A percentile compares a stretch with the other conserved stretches of the same genome.
phyloP scores from a whole-genome alignment of 2,113 vertebrate genomes.

The Varanus komodoensis region DNA sequence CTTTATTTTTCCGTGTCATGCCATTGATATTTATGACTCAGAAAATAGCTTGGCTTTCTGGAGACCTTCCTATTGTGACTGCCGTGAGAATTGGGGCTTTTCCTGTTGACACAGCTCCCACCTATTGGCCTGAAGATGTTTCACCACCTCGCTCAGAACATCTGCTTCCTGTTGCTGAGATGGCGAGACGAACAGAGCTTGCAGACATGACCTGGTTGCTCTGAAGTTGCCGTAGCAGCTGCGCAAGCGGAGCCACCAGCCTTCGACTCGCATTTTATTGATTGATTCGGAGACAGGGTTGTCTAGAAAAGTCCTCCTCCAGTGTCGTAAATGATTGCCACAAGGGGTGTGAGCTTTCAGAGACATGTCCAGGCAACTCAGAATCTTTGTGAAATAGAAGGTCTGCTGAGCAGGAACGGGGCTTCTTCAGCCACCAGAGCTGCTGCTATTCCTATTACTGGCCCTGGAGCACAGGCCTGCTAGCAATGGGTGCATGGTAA shows the following conservation, averaged over 20 bases:
- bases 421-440: background rate
- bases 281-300: background rate
- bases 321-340: background rate
- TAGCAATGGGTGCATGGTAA: no score
- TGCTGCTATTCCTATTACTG: background rate
- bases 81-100: background rate
- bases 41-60: conserved; percentile 19
- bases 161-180: conserved; percentile 23
- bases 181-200: background rate
- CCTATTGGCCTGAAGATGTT: background rate
- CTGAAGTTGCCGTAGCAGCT: background rate
- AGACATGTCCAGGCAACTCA: background rate
- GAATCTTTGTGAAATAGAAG: background rate
- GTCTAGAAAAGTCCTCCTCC: background rate
- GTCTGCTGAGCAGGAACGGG: background rate
- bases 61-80: background rate
- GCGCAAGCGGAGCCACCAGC: background rate
- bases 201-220: background rate
- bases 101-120: conserved; percentile 21
- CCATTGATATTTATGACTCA: conserved; percentile 19
- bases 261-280: background rate
- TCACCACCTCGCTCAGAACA: conserved; percentile 7
- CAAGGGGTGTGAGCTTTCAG: background rate
- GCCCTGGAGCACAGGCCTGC: no score
- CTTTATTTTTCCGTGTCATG: background rate